Conservation (phyloP, 64 coral and sea anemone genomes). For the Orbicella faveolata region DNA sequence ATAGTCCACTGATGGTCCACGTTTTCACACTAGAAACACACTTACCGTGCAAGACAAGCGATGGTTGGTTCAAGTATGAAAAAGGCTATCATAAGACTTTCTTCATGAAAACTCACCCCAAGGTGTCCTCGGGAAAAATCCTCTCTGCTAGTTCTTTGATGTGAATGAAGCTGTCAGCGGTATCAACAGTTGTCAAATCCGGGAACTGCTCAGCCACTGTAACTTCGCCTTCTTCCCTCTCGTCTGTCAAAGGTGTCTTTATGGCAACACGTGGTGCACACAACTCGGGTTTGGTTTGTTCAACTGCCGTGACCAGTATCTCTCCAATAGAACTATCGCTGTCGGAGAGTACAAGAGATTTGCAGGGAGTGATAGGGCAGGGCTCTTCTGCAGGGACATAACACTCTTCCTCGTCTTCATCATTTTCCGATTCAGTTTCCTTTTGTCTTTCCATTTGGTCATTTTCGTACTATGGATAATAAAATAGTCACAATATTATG, state of each 20-base stretch:
- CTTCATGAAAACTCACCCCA: constrained; percentile 2
- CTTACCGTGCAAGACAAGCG: too few species aligned
- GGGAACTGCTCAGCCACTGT: neutral
- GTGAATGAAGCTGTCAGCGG: neutral
- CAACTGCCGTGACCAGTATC: neutral
- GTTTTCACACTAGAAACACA: too few species aligned
- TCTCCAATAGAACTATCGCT: neutral
- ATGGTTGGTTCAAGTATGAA: too few species aligned
- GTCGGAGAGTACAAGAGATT: neutral
- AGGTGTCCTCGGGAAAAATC: constrained; percentile 2
- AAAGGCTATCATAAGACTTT: too few species aligned
- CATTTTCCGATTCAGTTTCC: neutral
- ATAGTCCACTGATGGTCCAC: too few species aligned
- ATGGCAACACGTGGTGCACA: neutral
- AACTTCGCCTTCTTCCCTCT: neutral
- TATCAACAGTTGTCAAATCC: neutral
- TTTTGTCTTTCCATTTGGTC: neutral
- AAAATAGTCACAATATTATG: neutral
- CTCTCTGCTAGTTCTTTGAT: constrained; percentile 5
- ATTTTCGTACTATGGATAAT: neutral
- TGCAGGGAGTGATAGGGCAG: neutral
- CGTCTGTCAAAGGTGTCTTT: neutral
- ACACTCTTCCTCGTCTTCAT: neutral
- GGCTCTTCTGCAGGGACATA: neutral
- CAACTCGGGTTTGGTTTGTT: neutral